Evolutionary conservation across 2,113 vertebrate genomes (phyloP), one percentile per base, ranked within the genome.

Genomic region (Cottus gobio): DNA sequence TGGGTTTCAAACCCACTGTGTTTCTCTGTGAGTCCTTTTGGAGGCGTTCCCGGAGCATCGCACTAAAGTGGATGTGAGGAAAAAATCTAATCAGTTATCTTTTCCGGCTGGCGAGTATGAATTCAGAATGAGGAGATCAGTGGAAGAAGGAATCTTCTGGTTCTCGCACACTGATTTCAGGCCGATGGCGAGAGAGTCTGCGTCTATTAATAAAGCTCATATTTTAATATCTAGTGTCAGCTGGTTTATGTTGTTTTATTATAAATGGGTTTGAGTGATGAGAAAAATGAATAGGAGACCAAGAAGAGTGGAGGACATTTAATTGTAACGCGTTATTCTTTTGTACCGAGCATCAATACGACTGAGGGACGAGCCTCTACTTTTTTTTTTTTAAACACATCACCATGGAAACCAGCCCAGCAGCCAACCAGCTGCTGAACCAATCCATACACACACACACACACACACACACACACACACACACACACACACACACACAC

Each of bases 361-460:
- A 91, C 87, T 85, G 78, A 82, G 91, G 87, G 85, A 90, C 52
- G 31, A 89, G 90, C 56, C 79, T 85, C 78, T 34, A 67, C 89
- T 84, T 79, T 80, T 83, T 79, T 71, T 83, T 84, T 84, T 79
- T 75, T 83, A 72, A 76, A 86, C 85, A 52, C 5, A 83, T 91
- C 90, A 61, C 85, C 89, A 91, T 92, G 87, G 92, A 90, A 92
- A 94, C 93, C 89, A 85, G 79, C 87, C 90, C 90, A 91, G 89
- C 88, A 92, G 91, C 93, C 91, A 91, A 94, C 88, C 93, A 93
- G 92, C 88, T 89, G 91, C 91, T 85, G 79, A 83, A 71, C 58
- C 76, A 83, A 68, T 75, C 48, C 8, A 9, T 30, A 56, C 67
- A 30, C 48, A 36, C 31, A 34, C 58, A 20, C 8, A 9, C 58